Evolutionary conservation across 2,888 invertebrate species (phyloP).

Genomic region (Nomada goodeniana): DNA sequence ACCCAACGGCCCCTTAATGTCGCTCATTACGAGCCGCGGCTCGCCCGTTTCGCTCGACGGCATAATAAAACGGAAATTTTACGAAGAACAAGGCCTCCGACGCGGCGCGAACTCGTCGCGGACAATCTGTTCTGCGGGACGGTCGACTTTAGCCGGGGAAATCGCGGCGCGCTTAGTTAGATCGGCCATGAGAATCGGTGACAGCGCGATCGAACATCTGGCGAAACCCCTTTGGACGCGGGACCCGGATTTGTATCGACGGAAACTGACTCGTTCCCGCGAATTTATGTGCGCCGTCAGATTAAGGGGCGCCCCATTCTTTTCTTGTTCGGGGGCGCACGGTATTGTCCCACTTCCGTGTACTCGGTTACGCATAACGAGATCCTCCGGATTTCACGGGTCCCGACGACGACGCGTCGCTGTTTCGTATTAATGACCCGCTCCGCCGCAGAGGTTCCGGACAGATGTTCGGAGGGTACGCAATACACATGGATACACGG

Average conservation of each 20-base stretch:
- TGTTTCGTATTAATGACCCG: conserved; percentile 62
- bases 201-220: conserved; percentile 75
- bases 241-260: conserved; percentile 72
- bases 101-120: background rate
- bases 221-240: conserved; percentile 81
- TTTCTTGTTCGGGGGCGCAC: conserved; percentile 64
- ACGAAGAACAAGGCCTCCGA: conserved; percentile 14
- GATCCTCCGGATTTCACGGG: conserved; percentile 77
- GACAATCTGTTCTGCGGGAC: conserved; percentile 20
- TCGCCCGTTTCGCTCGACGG: conserved; percentile 15
- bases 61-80: conserved; percentile 34
- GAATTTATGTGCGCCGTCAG: conserved; percentile 83
- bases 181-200: conserved; percentile 48
- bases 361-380: conserved; percentile 82
- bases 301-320: conserved; percentile 76
- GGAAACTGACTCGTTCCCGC: conserved; percentile 83
- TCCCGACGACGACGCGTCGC: conserved; percentile 51
- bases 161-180: conserved; percentile 38
- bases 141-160: conserved; percentile 16
- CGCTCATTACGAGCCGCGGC: conserved; percentile 2
- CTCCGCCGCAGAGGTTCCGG: conserved; percentile 28
- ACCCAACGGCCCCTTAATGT: conserved; percentile 19
- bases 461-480: conserved; percentile 60
- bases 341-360: conserved; percentile 76
- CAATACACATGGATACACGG: background rate